Percentiles rank a stretch among this genome's conserved stretches.
Evolutionary conservation across 2,888 invertebrate species (phyloP).

Genomic region (Drosophila stalkeri): DNA sequence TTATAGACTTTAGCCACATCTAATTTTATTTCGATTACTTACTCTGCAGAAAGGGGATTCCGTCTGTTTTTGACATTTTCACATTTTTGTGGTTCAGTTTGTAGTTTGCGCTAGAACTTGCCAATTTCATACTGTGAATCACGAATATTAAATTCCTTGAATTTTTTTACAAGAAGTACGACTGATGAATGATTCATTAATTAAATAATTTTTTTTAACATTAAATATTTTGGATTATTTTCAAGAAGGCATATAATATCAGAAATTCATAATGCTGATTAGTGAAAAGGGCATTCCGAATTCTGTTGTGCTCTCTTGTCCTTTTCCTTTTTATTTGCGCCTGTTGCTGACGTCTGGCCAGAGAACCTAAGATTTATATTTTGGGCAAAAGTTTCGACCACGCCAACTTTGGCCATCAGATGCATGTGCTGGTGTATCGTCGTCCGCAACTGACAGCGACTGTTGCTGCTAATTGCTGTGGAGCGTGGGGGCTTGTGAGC

Average conservation of each 20-base stretch:
- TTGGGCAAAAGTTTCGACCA: slow-evolving; percentile 51
- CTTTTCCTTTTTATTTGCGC: slow-evolving; percentile 39
- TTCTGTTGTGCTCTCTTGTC: slow-evolving; percentile 22
- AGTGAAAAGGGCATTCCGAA: slow-evolving; percentile 24
- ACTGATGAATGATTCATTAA: too few species aligned
- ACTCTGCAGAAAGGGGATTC: not conserved
- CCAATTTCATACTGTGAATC: not conserved
- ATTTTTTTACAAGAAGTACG: not conserved
- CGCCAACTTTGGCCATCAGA: slow-evolving; percentile 65
- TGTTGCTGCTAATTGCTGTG: slow-evolving; percentile 58
- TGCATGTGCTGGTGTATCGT: slow-evolving; percentile 64
- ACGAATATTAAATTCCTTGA: slow-evolving; percentile 7
- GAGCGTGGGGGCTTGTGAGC: slow-evolving; percentile 13
- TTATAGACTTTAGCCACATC: not conserved
- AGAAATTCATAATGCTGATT: not conserved
- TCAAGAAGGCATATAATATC: too few species aligned
- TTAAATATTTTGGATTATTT: not conserved
- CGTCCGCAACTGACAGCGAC: slow-evolving; percentile 57
- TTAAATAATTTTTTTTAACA: not conserved
- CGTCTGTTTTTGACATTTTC: slow-evolving; percentile 5
- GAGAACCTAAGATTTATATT: slow-evolving; percentile 69
- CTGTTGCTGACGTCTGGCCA: slow-evolving; percentile 69
- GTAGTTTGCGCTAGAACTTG: not conserved
- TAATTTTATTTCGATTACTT: slow-evolving; percentile 9
- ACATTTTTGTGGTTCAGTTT: slow-evolving; percentile 28